Evolutionary conservation across 2,797 vertebrate species (phyloP), one percentile per base, ranked within the genome.

Genomic region (Florisuga fusca): DNA sequence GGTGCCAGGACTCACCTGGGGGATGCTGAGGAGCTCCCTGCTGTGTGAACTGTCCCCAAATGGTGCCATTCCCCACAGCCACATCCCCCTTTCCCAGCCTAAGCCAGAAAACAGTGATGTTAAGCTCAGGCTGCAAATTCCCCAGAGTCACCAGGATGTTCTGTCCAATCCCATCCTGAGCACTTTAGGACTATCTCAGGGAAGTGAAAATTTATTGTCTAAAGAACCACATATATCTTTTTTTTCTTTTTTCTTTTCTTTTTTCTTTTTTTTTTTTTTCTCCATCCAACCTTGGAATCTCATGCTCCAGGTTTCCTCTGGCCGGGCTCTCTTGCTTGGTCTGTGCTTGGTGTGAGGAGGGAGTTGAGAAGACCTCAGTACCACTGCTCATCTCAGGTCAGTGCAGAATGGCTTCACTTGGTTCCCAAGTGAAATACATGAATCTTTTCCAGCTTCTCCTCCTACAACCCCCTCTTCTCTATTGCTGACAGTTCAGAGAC

Each of bases 41-140:
- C 22, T 1, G 3, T 29, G 8, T 12, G 31, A 53, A 11, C 14
- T 7, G 50, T 22, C 43, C 64, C 61, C 0, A 0, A n/a, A 20
- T 3, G 55, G 10, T 8, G 43, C 48, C 27, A 2, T 79, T 71
- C 34, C n/a, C 57, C 3, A 4, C 0, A 7, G 26, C 19, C 77
- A 26, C 62, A 6, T 33, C 10, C 63, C n/a, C 46, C 17, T 33
- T 64, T 43, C 18, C 23, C 79, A 29, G 29, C 31, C 21, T 8
- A 45, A 69, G 22, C 23, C 48, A 21, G 48, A 71, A 67, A 71
- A 62, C 15, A 15, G 15, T 1, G 0, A 7, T 1, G 0, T 5
- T 12, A 8, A 43, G 12, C 48, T 67, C 61, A 7, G 7, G 3
- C 41, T 17, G 1, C 4, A 1, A 1, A 6, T 2, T 33, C 61